These are phyloP conservation scores for Steatornis caripensis DNA, from an alignment of 2,113 vertebrate genomes.

Conservation along the genomic window DNA sequence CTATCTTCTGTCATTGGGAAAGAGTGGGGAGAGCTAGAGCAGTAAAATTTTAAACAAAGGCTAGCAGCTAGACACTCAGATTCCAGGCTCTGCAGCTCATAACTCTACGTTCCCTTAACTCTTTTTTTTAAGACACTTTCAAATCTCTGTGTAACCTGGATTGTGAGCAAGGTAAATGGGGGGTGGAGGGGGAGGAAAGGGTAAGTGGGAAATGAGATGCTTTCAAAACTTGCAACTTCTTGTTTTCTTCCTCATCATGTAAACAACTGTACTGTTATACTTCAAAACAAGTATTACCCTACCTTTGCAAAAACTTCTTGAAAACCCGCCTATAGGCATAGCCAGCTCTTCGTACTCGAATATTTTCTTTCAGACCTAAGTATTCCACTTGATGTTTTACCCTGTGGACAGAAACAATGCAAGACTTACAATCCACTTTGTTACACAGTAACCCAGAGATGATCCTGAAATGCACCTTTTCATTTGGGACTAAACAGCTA, in stretches of 20 bases:
- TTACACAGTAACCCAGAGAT: too few species aligned
- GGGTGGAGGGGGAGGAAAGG: neutral
- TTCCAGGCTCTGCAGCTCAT: neutral
- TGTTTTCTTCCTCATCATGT: neutral
- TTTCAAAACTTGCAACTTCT: neutral
- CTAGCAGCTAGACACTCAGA: neutral
- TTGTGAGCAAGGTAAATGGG: neutral
- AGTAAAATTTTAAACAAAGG: neutral
- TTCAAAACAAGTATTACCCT: neutral
- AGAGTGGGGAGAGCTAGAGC: neutral
- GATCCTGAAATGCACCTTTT: too few species aligned
- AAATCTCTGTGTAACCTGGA: neutral
- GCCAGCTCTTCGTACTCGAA: conserved; percentile 93
- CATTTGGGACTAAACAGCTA: too few species aligned
- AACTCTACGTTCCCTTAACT: neutral
- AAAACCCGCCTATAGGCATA: conserved; percentile 94
- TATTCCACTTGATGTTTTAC: conserved; percentile 98
- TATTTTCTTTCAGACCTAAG: conserved; percentile 95
- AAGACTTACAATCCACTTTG: neutral
- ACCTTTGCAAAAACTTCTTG: conserved; percentile 97
- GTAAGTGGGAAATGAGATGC: neutral
- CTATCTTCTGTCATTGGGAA: neutral
- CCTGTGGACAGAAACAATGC: conserved; percentile 65
- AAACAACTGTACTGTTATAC: neutral
- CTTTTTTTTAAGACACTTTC: neutral